A percentile compares a stretch with the other conserved stretches of the same genome.
These are phyloP conservation scores for Masticophis lateralis DNA, from an alignment of 2,797 vertebrate genomes.

Conservation along the genomic window DNA sequence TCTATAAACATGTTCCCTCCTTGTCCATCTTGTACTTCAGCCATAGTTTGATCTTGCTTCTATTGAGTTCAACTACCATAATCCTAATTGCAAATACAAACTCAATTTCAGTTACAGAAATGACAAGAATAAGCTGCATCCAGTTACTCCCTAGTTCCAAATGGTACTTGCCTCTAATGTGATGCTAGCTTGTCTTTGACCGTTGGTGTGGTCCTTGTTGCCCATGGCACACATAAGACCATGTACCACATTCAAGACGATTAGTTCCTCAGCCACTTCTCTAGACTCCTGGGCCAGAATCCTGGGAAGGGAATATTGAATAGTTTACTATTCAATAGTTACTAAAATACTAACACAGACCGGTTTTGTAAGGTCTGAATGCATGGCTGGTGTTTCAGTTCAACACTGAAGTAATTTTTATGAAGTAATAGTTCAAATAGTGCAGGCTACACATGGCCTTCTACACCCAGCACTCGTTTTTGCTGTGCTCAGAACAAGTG, in stretches of 20 bases:
- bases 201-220: slow-evolving; percentile 76
- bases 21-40: background rate
- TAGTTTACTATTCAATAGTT: background rate
- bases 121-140: background rate
- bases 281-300: slow-evolving; percentile 69
- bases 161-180: slow-evolving; percentile 74
- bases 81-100: background rate
- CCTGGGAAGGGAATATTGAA: slow-evolving; percentile 60
- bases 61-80: background rate
- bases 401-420: background rate
- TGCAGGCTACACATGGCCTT: background rate
- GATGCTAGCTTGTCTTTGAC: slow-evolving; percentile 82
- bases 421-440: background rate
- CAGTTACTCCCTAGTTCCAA: background rate
- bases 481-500: background rate
- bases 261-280: slow-evolving; percentile 73
- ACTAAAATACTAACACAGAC: background rate
- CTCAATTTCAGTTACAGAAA: background rate
- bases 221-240: slow-evolving; percentile 77
- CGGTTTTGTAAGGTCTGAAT: background rate
- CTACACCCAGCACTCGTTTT: background rate
- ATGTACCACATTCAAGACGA: slow-evolving; percentile 76
- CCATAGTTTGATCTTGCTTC: background rate
- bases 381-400: background rate
- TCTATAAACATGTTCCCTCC: background rate